Percentiles rank a stretch among this genome's conserved stretches.
Evolutionary conservation across 2,797 vertebrate genomes (phyloP).

Genomic region (Pseudochromis fuscus): DNA sequence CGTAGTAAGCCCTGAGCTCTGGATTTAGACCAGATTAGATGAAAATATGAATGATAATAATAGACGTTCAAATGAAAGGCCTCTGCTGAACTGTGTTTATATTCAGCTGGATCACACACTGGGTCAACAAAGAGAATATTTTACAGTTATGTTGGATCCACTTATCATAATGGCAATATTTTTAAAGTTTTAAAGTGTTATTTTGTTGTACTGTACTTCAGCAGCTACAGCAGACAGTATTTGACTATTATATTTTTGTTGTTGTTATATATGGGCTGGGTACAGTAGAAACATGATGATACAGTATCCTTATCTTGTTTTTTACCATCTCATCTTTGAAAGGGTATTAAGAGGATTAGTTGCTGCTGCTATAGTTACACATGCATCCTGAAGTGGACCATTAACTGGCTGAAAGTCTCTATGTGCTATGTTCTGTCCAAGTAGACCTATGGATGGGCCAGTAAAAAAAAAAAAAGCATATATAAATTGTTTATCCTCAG

Average conservation of each 20-base stretch:
- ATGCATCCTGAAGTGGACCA: slow-evolving; percentile 6
- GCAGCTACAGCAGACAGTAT: neutral
- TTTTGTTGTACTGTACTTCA: neutral
- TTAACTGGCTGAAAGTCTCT: neutral
- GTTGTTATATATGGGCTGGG: neutral
- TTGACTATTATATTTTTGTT: neutral
- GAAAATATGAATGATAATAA: slow-evolving; percentile 63
- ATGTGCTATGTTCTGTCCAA: neutral
- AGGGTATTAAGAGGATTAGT: slow-evolving; percentile 12
- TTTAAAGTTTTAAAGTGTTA: neutral
- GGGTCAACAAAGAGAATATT: neutral
- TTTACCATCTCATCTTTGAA: neutral
- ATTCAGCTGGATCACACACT: neutral
- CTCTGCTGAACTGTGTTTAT: slow-evolving; percentile 10
- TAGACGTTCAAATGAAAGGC: slow-evolving; percentile 40
- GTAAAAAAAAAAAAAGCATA: too few species aligned
- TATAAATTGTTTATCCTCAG: too few species aligned
- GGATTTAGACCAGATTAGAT: slow-evolving; percentile 65
- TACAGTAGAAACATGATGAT: neutral
- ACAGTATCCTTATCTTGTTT: neutral
- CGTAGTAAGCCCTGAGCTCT: slow-evolving; percentile 42
- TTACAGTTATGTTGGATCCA: neutral
- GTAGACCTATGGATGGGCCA: too few species aligned
- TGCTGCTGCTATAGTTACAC: slow-evolving; percentile 24
- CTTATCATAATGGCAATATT: neutral